A percentile compares a stretch with the other conserved stretches of the same genome.
These are phyloP conservation scores for Pogonomyrmex barbatus DNA, from an alignment of 1,140 invertebrate genomes.

Conservation along the genomic window DNA sequence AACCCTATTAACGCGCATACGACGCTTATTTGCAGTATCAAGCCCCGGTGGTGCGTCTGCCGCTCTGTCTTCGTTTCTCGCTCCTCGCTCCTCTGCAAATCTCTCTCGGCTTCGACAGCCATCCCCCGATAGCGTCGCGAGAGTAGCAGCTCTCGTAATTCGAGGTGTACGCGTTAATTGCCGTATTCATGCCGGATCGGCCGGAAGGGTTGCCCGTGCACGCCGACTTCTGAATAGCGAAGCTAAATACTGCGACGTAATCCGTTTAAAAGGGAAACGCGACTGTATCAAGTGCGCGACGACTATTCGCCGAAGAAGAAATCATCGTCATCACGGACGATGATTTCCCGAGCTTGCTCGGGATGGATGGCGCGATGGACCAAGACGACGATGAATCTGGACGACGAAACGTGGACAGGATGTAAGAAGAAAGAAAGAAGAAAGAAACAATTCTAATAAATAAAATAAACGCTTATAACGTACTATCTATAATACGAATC, in stretches of 20 bases:
- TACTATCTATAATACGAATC: neutral
- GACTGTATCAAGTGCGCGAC: slow-evolving; percentile 67
- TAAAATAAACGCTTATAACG: neutral
- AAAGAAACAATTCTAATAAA: neutral
- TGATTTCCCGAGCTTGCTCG: slow-evolving; percentile 1
- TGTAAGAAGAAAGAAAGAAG: neutral
- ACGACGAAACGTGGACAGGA: neutral
- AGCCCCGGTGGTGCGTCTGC: slow-evolving; percentile 20
- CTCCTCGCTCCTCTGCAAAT: slow-evolving; percentile 26
- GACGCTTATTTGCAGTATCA: slow-evolving; percentile 73
- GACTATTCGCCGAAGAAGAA: slow-evolving; percentile 71
- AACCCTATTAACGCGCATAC: slow-evolving; percentile 76
- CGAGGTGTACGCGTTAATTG: slow-evolving; percentile 83
- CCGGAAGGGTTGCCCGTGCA: slow-evolving; percentile 81
- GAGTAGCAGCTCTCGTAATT: slow-evolving; percentile 74
- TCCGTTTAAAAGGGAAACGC: slow-evolving; percentile 78
- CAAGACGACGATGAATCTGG: slow-evolving; percentile 33
- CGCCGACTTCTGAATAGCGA: slow-evolving; percentile 83
- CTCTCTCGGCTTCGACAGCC: slow-evolving; percentile 29
- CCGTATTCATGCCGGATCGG: slow-evolving; percentile 80
- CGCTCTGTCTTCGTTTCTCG: slow-evolving; percentile 32
- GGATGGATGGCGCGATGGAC: neutral
- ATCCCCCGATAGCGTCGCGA: slow-evolving; percentile 42
- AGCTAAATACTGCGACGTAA: slow-evolving; percentile 83
- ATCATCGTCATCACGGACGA: neutral